A percentile compares a stretch with the other conserved stretches of the same genome.
Evolutionary conservation across 2,113 vertebrate genomes (phyloP).

Genomic region (Saccopteryx bilineata): DNA sequence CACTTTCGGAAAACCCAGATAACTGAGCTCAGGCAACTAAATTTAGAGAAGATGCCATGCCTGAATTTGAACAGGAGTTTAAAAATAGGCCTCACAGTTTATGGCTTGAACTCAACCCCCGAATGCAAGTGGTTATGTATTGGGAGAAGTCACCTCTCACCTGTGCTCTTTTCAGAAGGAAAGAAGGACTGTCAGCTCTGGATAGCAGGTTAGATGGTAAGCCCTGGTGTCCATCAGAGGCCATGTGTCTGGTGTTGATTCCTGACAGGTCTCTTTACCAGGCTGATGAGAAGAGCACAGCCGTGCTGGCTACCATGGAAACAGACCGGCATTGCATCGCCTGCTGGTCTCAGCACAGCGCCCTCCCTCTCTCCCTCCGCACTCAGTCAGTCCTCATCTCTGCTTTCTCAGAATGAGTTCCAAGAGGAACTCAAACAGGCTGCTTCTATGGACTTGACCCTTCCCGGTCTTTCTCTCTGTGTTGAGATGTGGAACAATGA

Average conservation of each 20-base stretch:
- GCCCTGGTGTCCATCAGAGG: rapidly evolving
- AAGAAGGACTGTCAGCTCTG: not conserved
- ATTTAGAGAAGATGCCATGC: rapidly evolving
- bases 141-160: not conserved
- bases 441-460: no score
- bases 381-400: not conserved
- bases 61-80: no score
- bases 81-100: not conserved
- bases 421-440: not conserved
- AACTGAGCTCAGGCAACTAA: not conserved
- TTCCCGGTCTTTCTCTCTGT: rapidly evolving
- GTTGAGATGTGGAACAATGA: rapidly evolving
- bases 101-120: rapidly evolving
- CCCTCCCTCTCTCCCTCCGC: rapidly evolving
- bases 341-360: rapidly evolving
- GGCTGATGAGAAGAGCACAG: rapidly evolving
- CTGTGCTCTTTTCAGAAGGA: not conserved
- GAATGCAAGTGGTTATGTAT: rapidly evolving
- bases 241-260: rapidly evolving
- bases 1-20: not conserved
- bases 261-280: not conserved
- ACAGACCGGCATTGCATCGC: rapidly evolving
- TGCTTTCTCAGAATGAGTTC: not conserved
- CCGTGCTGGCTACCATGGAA: rapidly evolving
- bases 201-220: rapidly evolving